Evolutionary conservation across 92 coral and sea anemone genomes (phyloP), one percentile per base, ranked within the genome.

Genomic region (Parazoanthus swiftii): DNA sequence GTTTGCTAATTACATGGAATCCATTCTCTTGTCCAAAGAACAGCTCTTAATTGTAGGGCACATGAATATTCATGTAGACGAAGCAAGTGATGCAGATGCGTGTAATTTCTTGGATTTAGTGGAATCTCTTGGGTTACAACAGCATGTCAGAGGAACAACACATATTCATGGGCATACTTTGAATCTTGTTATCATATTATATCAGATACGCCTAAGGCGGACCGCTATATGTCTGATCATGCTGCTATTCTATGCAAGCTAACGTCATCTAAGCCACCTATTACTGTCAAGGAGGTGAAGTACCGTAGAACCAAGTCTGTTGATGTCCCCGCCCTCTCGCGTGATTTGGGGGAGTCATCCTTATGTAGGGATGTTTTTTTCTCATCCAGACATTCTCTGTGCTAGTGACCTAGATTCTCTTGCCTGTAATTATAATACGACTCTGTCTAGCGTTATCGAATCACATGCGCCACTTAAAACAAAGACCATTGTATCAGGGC

Each of bases 101-200:
- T 29, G 90, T 81, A 87, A 85, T 72, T 81, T 90, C 66, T 56
- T 67, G 65, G 90, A 90, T 73, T 11, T 90, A 29, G 46, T 90
- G 82, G 81, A 65, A 39, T 91, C 90, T 35, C 72, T 85, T 48
- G 88, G 91, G 38, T 81, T 86, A 38, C 82, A 89, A 59, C 89
- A 91, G 85, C 93, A 91, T 74, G 91, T 85, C 76, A 67, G 43
- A 29, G 85, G 81, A 81, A 89, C 86, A 20, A 86, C 92, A 68
- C 90, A 90, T 81, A 88, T 71, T 81, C 88, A 81, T 74, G 90
- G 92, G n/a, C 90, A 90, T 83, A 90, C 88, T 37, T 42, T 87
- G 39, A 88, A 72, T 80, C 83, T 89, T 84, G 77, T 89, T 46
- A 42, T 85, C 38, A 90, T 66, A 81, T 86, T 79, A 80, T 80